Conservation (phyloP, 2,797 vertebrate species). For the Sparidentex hasta region DNA sequence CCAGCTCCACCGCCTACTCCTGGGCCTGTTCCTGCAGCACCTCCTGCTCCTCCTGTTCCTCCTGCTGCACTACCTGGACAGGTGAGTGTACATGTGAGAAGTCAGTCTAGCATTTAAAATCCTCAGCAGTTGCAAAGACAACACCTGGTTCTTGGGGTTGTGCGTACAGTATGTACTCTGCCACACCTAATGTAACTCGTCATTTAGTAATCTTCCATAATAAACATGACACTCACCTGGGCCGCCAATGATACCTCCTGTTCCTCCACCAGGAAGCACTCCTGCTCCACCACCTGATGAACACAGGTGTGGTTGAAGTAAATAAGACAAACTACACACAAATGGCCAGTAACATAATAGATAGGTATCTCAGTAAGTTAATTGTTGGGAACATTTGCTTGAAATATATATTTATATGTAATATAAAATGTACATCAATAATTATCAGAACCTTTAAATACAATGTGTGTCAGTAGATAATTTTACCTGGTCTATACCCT, state of each 20-base stretch:
- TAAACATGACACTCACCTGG: slow-evolving; percentile 43
- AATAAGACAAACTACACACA: slow-evolving; percentile 1
- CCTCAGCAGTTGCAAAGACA: no score
- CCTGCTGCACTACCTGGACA: slow-evolving; percentile 57
- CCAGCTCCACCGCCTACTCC: slow-evolving; percentile 61
- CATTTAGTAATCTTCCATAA: neutral
- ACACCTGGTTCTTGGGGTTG: neutral
- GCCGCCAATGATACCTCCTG: slow-evolving; percentile 56
- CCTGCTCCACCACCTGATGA: slow-evolving; percentile 53
- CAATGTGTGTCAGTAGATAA: neutral
- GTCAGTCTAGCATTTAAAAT: slow-evolving; percentile 4
- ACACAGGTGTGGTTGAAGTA: slow-evolving; percentile 4
- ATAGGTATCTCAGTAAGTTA: neutral
- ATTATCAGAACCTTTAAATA: neutral
- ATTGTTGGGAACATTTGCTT: neutral
- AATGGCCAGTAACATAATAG: slow-evolving; percentile 1
- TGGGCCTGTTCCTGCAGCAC: slow-evolving; percentile 43
- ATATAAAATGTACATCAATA: no score
- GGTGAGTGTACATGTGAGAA: slow-evolving; percentile 7
- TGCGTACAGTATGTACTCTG: neutral
- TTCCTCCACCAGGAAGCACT: slow-evolving; percentile 50
- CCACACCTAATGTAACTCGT: neutral
- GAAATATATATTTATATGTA: neutral
- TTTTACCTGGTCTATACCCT: slow-evolving; percentile 80
- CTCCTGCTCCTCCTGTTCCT: slow-evolving; percentile 68